Percentiles rank a stretch among this genome's conserved stretches.
These are phyloP conservation scores for Drosophila crucigera DNA, from an alignment of 2,888 invertebrate species.

Conservation along the genomic window DNA sequence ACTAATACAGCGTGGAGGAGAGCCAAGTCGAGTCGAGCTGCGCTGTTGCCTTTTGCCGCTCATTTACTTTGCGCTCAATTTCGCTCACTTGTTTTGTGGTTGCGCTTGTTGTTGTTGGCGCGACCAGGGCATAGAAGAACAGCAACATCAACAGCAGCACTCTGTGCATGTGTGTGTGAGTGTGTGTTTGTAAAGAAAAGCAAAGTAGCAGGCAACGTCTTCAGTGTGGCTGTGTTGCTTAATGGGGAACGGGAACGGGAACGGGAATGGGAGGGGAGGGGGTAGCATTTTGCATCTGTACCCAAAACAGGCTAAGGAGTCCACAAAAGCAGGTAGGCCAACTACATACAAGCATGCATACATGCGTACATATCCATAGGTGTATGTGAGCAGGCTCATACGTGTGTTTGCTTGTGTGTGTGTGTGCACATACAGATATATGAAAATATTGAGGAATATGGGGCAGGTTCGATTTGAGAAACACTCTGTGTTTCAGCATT, in stretches of 20 bases:
- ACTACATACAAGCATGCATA: slow-evolving; percentile 15
- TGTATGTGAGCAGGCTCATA: neutral
- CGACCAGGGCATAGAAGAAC: slow-evolving; percentile 48
- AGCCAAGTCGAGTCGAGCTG: slow-evolving; percentile 15
- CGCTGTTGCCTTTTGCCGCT: slow-evolving; percentile 49
- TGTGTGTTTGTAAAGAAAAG: slow-evolving; percentile 45
- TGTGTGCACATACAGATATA: slow-evolving; percentile 8
- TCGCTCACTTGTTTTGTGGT: slow-evolving; percentile 54
- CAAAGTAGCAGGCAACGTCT: slow-evolving; percentile 52
- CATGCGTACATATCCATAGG: neutral
- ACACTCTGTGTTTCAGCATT: slow-evolving; percentile 20
- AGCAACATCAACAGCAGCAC: slow-evolving; percentile 34
- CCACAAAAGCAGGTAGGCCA: slow-evolving; percentile 52
- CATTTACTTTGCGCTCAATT: slow-evolving; percentile 66
- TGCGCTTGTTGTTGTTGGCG: slow-evolving; percentile 32
- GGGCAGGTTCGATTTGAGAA: slow-evolving; percentile 38
- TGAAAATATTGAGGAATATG: slow-evolving; percentile 35
- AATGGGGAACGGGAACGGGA: neutral
- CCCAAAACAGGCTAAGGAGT: slow-evolving; percentile 56
- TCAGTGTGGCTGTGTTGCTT: slow-evolving; percentile 38
- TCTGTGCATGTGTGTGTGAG: slow-evolving; percentile 16
- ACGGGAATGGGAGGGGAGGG: slow-evolving; percentile 4
- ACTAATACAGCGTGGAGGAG: slow-evolving; percentile 54
- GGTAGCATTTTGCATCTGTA: slow-evolving; percentile 56
- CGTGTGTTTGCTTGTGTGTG: too few relatives aligned